Percentiles rank a stretch among this genome's conserved stretches.
Conservation (phyloP, 2,797 vertebrate species). For the Sebastolobus altivelis region DNA sequence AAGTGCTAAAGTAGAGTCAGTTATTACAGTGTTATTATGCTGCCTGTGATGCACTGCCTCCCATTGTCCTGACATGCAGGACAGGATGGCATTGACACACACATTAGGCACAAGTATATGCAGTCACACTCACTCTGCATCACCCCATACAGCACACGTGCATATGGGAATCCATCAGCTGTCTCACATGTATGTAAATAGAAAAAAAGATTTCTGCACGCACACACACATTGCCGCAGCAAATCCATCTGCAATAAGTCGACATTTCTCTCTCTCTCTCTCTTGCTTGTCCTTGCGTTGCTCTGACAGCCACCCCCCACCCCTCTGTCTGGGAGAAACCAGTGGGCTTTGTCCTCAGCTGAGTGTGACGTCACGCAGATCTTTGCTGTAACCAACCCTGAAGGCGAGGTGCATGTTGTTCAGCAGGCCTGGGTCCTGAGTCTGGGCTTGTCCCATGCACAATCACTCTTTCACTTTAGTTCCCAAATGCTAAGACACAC, state of each 20-base stretch:
- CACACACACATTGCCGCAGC: conserved; percentile 32
- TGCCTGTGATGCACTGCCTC: conserved; percentile 39
- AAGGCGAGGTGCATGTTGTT: conserved; percentile 67
- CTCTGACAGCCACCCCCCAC: conserved; percentile 65
- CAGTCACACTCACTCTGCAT: conserved; percentile 49
- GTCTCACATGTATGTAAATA: conserved; percentile 44
- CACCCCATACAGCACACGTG: conserved; percentile 57
- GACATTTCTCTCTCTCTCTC: conserved; percentile 40
- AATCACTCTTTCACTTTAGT: conserved; percentile 25
- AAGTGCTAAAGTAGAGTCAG: conserved; percentile 12
- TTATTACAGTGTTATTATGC: conserved; percentile 34
- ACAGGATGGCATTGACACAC: conserved; percentile 55
- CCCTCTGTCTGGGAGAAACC: conserved; percentile 77
- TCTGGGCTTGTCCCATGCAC: conserved; percentile 56
- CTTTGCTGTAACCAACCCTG: conserved; percentile 71
- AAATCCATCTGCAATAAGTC: conserved; percentile 47
- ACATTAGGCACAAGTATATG: conserved; percentile 61
- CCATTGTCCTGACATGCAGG: conserved; percentile 64
- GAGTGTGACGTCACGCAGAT: conserved; percentile 80
- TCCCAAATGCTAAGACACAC: conserved; percentile 6
- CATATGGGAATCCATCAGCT: conserved; percentile 51
- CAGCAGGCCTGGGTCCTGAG: conserved; percentile 41
- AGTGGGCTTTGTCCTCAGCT: conserved; percentile 84
- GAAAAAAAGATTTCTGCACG: conserved; percentile 18
- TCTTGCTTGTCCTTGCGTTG: conserved; percentile 59